phyloP scores from a whole-genome alignment of 2,113 vertebrate genomes.

The Orientallactaga bullata region DNA sequence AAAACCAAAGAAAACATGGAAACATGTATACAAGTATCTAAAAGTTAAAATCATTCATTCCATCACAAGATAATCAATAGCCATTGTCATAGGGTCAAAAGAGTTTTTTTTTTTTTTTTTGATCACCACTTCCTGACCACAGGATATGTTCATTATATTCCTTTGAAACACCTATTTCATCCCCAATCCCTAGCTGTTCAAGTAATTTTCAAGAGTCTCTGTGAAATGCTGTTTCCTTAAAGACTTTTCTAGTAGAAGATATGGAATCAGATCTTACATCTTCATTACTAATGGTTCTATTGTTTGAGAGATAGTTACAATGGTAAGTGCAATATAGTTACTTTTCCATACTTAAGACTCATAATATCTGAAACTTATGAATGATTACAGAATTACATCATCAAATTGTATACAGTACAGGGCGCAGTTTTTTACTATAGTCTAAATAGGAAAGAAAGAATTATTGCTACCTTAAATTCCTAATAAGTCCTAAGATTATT shows the following conservation, averaged over 20 bases:
- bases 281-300: constrained; percentile 57
- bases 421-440: constrained; percentile 7
- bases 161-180: constrained; percentile 74
- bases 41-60: constrained; percentile 62
- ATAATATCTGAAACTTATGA: constrained; percentile 33
- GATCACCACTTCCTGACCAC: constrained; percentile 45
- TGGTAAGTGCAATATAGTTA: neutral
- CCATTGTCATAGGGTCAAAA: constrained; percentile 72
- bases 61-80: constrained; percentile 77
- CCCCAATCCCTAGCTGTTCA: constrained; percentile 51
- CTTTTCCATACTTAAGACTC: neutral
- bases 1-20: constrained; percentile 4
- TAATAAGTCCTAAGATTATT: neutral
- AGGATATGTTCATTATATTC: constrained; percentile 64
- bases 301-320: constrained; percentile 37
- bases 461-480: neutral
- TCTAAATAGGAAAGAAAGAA: neutral
- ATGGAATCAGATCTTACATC: constrained; percentile 56
- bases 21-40: constrained; percentile 48
- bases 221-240: constrained; percentile 62
- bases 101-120: constrained; percentile 63
- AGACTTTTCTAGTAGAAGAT: constrained; percentile 61
- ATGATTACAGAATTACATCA: neutral
- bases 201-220: constrained; percentile 68
- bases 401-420: neutral